Conservation (phyloP, 2,888 invertebrate genomes). For the Philereme transversata region DNA sequence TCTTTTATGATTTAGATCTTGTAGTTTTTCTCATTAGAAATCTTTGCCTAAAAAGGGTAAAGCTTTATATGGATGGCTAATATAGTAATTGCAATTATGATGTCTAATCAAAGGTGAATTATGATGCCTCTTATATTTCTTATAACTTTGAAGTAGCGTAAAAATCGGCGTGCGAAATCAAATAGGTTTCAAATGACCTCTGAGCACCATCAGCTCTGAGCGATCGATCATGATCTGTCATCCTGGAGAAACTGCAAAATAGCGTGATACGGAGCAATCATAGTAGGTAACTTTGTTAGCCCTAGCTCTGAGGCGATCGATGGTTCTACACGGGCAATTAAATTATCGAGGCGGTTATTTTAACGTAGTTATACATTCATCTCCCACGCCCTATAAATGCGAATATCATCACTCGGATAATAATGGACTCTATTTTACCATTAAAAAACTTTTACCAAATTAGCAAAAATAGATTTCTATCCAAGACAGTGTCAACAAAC, state of each 20-base stretch:
- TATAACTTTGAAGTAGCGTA: not conserved
- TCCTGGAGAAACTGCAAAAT: slow-evolving; percentile 21
- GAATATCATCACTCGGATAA: too few species aligned
- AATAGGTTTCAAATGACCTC: slow-evolving; percentile 12
- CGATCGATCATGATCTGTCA: slow-evolving; percentile 36
- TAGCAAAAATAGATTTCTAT: too few species aligned
- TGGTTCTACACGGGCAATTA: not conserved
- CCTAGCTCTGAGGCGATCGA: slow-evolving; percentile 41
- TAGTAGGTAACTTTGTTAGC: slow-evolving; percentile 25
- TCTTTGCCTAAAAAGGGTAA: too few species aligned
- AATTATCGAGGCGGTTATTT: not conserved
- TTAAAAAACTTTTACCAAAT: too few species aligned
- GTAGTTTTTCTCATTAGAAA: too few species aligned
- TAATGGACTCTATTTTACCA: too few species aligned
- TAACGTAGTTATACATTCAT: too few species aligned
- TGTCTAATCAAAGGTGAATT: not conserved
- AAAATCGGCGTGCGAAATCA: slow-evolving; percentile 9
- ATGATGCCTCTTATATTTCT: not conserved
- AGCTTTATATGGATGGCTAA: too few species aligned
- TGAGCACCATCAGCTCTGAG: slow-evolving; percentile 15
- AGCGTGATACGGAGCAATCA: slow-evolving; percentile 31
- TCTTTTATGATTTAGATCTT: too few species aligned
- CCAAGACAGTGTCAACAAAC: too few species aligned
- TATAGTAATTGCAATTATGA: too few species aligned
- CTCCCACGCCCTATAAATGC: too few species aligned